Evolutionary conservation across 2,888 invertebrate genomes (phyloP), one percentile per base, ranked within the genome.

Genomic region (Dascillus cervinus): DNA sequence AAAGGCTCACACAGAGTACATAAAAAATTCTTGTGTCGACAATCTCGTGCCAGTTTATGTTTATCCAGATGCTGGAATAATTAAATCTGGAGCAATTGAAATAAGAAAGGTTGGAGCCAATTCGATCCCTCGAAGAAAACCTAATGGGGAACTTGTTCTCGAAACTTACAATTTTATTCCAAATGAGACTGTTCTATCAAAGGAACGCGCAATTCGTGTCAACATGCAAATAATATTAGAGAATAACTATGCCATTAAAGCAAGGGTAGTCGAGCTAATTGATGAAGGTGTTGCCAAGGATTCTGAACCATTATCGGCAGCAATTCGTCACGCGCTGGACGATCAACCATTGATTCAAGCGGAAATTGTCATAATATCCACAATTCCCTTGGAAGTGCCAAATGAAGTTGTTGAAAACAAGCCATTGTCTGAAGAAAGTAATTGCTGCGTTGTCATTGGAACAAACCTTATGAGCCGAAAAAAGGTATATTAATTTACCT

Each of bases 111-210:
- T n/a, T n/a, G n/a, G n/a, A n/a, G n/a, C n/a, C n/a, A n/a, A n/a
- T n/a, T n/a, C n/a, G n/a, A n/a, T n/a, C n/a, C 73, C 82, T 1
- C 71, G 78, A 43, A 73, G 75, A 24, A 67, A 76, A 38, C 76
- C 77, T 10, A 73, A 81, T 13, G 78, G 79, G 6, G 69, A 78
- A n/a, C 87, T 89, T 2, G 77, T 85, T 1, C 61, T 89, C 11
- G 89, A 90, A 59, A 76, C 75, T 56, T 82, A 82, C 54, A 67
- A 70, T 37, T 89, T 89, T 53, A 56, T 86, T 4, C 74, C 87
- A 0, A 77, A 83, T 59, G 39, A 47, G 17, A 35, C 46, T 1
- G 15, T 34, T n/a, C 32, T 61, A 5, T 22, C 43, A 4, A 9
- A 52, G 1, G 35, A 46, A 4, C 31, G 55, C 28, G 69, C 77